Conservation (phyloP, 2,797 vertebrate species). For the Euthynnus affinis region DNA sequence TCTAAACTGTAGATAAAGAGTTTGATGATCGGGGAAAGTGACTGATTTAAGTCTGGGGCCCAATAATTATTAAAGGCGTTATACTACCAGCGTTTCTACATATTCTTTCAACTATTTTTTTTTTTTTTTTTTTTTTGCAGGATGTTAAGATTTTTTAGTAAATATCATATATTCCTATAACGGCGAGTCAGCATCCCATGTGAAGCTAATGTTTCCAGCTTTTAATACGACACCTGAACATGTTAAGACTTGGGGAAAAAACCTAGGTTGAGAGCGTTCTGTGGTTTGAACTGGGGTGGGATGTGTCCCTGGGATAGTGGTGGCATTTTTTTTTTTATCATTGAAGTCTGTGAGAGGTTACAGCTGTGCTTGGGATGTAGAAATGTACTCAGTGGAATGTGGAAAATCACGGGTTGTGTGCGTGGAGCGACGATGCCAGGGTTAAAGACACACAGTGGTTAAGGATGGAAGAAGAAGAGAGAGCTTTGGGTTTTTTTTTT, state of each 20-base stretch:
- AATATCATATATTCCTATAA: neutral
- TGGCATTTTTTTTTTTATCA: constrained; percentile 42
- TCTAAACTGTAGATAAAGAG: neutral
- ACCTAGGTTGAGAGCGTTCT: neutral
- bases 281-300: constrained; percentile 1
- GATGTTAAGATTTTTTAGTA: constrained; percentile 6
- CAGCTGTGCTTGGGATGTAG: constrained; percentile 52
- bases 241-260: constrained; percentile 23
- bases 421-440: neutral
- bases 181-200: constrained; percentile 14
- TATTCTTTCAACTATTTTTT: neutral
- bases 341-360: constrained; percentile 39
- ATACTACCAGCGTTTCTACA: neutral
- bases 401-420: constrained; percentile 21
- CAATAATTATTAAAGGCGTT: neutral
- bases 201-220: neutral
- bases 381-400: constrained; percentile 59
- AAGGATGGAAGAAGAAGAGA: neutral
- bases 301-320: constrained; percentile 2
- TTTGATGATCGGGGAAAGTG: neutral
- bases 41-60: neutral
- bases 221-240: constrained; percentile 18
- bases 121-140: constrained; percentile 1
- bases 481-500: constrained; percentile 42
- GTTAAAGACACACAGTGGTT: constrained; percentile 19